Evolutionary conservation across 2,113 vertebrate genomes (phyloP).

Genomic region (Vulpes ferrilata): DNA sequence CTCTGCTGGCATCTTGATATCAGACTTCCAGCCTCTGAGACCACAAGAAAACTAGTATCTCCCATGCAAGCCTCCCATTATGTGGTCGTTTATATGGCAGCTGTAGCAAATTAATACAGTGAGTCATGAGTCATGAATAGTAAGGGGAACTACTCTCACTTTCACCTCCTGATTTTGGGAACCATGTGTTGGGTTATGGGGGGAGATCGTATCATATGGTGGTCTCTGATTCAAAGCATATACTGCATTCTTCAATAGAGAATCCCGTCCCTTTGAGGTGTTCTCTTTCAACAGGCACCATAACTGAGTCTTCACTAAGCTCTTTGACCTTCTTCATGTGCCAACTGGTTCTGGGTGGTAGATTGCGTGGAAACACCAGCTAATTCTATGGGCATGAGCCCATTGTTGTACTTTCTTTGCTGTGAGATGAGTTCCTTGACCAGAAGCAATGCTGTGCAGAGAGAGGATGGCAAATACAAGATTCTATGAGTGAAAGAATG

Average conservation of each 20-base stretch:
- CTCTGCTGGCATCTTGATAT: not conserved
- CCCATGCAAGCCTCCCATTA: not conserved
- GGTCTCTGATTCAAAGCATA: not conserved
- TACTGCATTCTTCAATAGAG: not conserved
- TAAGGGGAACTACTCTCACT: not conserved
- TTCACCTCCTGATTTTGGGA: not conserved
- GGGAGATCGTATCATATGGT: not conserved
- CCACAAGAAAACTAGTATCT: not conserved
- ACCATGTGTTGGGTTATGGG: not conserved
- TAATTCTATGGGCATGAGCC: not conserved
- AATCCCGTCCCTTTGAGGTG: not conserved
- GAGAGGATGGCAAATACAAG: not conserved
- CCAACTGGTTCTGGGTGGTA: not conserved
- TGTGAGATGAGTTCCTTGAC: not conserved
- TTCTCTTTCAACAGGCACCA: not conserved
- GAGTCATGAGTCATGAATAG: not conserved
- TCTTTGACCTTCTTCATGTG: not conserved
- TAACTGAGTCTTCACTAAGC: not conserved
- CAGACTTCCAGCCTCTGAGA: not conserved
- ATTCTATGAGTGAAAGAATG: not conserved
- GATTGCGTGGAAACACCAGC: no score
- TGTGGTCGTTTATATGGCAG: not conserved
- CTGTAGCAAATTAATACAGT: not conserved
- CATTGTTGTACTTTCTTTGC: not conserved
- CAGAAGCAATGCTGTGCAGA: not conserved